Conservation (phyloP, 2,113 vertebrate species). For the Rhinichthys klamathensis region DNA sequence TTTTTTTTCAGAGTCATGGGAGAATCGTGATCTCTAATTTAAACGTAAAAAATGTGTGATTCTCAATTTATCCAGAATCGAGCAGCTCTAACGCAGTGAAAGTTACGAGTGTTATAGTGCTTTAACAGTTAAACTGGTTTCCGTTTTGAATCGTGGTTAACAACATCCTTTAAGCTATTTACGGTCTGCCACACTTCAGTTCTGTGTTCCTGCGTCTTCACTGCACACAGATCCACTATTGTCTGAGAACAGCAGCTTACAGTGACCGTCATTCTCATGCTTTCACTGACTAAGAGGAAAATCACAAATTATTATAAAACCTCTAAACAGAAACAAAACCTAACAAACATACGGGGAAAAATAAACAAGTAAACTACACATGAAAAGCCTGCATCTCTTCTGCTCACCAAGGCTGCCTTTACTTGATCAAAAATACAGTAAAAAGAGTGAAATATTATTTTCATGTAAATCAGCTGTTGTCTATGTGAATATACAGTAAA, state of each 20-base stretch:
- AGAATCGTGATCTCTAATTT: too few species aligned
- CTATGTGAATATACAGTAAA: too few species aligned
- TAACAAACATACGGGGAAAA: background rate
- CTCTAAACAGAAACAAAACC: background rate
- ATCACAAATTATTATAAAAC: background rate
- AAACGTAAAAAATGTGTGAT: too few species aligned
- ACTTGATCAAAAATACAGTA: background rate
- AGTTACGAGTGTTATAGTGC: background rate
- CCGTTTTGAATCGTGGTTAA: background rate
- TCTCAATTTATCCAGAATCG: too few species aligned
- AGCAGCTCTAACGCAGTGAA: too few species aligned
- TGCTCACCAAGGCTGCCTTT: background rate
- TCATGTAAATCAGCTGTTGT: too few species aligned
- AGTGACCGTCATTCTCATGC: background rate
- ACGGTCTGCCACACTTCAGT: background rate
- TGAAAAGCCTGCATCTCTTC: too few species aligned
- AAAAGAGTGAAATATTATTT: background rate
- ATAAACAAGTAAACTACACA: too few species aligned
- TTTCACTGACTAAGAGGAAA: slow-evolving; percentile 1
- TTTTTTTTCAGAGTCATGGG: too few species aligned
- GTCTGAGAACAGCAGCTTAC: slow-evolving; percentile 12
- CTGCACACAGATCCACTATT: background rate
- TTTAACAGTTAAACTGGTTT: background rate
- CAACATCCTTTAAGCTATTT: background rate
- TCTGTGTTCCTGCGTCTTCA: background rate